A percentile compares a stretch with the other conserved stretches of the same genome.
Conservation (phyloP, 1,140 invertebrate genomes). For the Brachionus koreanus region DNA sequence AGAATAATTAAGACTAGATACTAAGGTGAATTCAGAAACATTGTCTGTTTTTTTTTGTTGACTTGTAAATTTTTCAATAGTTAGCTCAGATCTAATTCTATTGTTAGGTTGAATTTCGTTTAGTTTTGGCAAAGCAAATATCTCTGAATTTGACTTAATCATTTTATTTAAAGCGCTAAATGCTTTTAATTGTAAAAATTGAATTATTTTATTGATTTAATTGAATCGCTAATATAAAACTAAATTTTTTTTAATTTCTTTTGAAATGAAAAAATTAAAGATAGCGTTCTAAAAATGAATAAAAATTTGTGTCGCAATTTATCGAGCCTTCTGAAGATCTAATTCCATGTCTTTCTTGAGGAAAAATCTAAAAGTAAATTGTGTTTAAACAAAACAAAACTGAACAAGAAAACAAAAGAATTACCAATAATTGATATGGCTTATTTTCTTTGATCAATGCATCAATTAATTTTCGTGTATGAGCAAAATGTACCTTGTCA, state of each 20-base stretch:
- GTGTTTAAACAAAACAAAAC: background rate
- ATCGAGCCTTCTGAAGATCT: slow-evolving; percentile 17
- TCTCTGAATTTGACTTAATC: background rate
- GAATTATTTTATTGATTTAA: background rate
- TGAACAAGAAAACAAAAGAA: background rate
- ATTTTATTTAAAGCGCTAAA: background rate
- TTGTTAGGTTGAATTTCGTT: background rate
- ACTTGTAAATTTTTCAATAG: background rate
- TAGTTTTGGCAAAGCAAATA: background rate
- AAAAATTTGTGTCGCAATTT: slow-evolving; percentile 43
- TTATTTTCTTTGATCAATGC: slow-evolving; percentile 79
- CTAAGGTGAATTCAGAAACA: background rate
- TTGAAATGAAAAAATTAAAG: background rate
- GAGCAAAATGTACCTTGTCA: slow-evolving; percentile 75
- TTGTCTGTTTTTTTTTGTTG: background rate
- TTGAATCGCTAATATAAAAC: background rate
- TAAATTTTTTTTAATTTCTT: background rate
- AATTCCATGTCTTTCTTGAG: slow-evolving; percentile 37
- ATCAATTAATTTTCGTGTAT: slow-evolving; percentile 84
- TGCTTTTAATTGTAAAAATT: background rate
- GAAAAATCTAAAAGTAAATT: slow-evolving; percentile 17
- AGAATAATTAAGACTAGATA: background rate
- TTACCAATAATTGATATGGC: slow-evolving; percentile 78
- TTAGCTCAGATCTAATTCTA: background rate
- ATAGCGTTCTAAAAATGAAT: slow-evolving; percentile 44